Base-by-base conservation (phyloP, 2,888 invertebrate genomes). In the Watsonalla binaria region DNA sequence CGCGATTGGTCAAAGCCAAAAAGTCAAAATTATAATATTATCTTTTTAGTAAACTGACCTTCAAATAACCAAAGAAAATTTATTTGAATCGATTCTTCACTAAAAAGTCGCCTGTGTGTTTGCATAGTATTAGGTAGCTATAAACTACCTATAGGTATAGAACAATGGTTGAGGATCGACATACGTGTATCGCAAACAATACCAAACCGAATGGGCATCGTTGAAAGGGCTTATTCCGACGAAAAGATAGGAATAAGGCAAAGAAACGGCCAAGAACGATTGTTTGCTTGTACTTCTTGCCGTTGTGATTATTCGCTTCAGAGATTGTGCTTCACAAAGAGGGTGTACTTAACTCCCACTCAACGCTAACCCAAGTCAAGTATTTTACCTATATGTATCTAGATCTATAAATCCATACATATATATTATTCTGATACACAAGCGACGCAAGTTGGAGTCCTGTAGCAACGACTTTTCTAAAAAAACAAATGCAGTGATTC, bases 171-270 rank as follows among this genome's bases (percentile, higher is more conserved):
- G 42, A 24, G 4, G 24, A 24, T 24, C 24, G 9, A 42, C 42
- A 42, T 11, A 42, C 42, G 11, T 42, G 42, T 42, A 42, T 42
- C 37, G 5, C 37, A 51, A 61, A 59, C 9, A 48, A 13, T 9
- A 37, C 11, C 37, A 37, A 8, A n/a, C 15, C 9, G 15, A 37
- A 15, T 52, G 24, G 66, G 56, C 53, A 11, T 60, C 54, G 47
- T 53, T 60, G 51, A 65, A 62, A 65, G 48, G 47, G 53, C 57
- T 63, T 58, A 55, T 58, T 58, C 55, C 62, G 57, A 60, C 48
- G 57, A 56, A 56, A 54, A 65, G 57, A 55, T 68, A 59, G 55
- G 62, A 56, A 58, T 62, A 45, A 39, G 45, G 50, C 52, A 51
- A 52, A 47, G 53, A 47, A 47, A 48, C 24, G 45, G 34, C 45